Conservation (phyloP, 2,888 invertebrate genomes). For the Polymixis flavicincta region DNA sequence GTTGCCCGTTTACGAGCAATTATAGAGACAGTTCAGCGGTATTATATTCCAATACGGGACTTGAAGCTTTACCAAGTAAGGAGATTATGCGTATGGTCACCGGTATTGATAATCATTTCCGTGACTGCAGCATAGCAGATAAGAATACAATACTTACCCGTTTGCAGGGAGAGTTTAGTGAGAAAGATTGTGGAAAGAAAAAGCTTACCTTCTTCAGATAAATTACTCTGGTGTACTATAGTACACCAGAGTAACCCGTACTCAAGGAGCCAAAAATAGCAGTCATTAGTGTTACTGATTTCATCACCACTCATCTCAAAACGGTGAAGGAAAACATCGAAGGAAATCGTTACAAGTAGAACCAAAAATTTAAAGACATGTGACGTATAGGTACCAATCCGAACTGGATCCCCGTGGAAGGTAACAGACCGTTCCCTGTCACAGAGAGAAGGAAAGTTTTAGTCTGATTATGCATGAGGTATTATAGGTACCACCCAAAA, state of each 20-base stretch:
- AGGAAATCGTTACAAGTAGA: background rate
- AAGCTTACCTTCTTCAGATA: background rate
- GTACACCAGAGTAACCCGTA: no score
- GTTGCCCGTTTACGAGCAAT: conserved; percentile 40
- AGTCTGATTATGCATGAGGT: background rate
- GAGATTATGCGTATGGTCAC: conserved; percentile 3
- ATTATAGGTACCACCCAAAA: no score
- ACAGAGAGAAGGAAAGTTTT: background rate
- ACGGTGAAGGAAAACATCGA: background rate
- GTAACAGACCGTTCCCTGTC: background rate
- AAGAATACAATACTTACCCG: background rate
- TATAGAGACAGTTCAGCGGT: conserved; percentile 27
- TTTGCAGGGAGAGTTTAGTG: background rate
- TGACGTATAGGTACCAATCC: no score
- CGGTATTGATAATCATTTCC: conserved; percentile 18
- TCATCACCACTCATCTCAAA: background rate
- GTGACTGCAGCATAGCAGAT: background rate
- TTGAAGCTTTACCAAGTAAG: conserved; percentile 26
- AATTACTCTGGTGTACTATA: background rate
- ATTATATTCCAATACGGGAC: conserved; percentile 35
- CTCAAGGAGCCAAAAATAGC: no score
- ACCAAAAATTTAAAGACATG: background rate
- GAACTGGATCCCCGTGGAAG: background rate
- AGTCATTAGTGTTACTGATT: no score
- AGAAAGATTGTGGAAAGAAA: background rate